phyloP scores from a whole-genome alignment of 2,797 vertebrate genomes.

The Smutsia temminckii region DNA sequence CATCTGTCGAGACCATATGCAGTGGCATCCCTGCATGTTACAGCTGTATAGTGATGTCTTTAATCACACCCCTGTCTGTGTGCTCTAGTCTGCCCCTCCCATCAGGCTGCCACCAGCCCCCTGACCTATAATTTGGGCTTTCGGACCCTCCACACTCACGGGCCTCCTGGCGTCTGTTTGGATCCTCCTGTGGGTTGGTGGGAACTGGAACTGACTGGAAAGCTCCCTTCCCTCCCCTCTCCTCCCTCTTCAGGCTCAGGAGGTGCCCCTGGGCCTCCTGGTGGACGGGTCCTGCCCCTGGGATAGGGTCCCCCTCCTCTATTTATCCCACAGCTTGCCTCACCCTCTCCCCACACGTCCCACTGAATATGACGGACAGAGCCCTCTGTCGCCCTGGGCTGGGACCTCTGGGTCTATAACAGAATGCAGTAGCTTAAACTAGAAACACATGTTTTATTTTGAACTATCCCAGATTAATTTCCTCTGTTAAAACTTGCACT shows the following conservation, averaged over 20 bases:
- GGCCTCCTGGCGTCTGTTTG: neutral
- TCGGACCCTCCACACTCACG: neutral
- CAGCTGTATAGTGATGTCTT: no score
- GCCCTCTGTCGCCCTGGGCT: neutral
- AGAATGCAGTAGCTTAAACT: neutral
- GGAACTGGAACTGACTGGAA: neutral
- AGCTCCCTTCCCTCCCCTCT: neutral
- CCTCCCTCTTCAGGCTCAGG: no score
- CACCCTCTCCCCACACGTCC: rapidly evolving
- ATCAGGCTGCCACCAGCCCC: no score
- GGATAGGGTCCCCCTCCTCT: rapidly evolving
- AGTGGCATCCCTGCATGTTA: neutral
- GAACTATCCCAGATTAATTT: neutral
- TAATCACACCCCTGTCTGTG: neutral
- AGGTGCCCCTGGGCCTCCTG: neutral
- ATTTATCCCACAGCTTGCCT: no score
- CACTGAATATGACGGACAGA: neutral
- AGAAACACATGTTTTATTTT: neutral
- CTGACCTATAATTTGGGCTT: neutral
- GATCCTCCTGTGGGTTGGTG: neutral
- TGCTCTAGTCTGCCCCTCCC: neutral
- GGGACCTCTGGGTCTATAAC: neutral
- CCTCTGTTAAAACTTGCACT: neutral
- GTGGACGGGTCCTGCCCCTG: neutral
- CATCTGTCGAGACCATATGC: neutral